These are phyloP conservation scores for Balearica regulorum DNA, from an alignment of 2,797 vertebrate species.

Conservation along the genomic window DNA sequence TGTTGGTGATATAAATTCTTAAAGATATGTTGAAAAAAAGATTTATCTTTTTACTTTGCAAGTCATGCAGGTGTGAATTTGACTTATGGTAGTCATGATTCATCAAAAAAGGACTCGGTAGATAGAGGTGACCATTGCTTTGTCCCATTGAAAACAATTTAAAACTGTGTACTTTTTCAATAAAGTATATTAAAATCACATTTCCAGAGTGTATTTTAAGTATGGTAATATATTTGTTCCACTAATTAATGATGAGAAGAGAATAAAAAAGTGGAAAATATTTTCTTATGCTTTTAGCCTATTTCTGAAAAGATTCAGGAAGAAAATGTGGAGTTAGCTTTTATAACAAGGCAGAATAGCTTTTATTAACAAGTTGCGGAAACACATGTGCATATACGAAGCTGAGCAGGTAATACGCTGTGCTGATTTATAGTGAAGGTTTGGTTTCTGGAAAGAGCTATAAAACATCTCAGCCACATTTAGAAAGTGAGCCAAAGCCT, in stretches of 20 bases:
- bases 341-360: not conserved
- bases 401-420: not conserved
- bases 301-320: not conserved
- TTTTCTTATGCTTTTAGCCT: slow-evolving; percentile 5
- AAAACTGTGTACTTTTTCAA: slow-evolving; percentile 97
- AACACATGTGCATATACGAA: not conserved
- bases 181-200: slow-evolving; percentile 89
- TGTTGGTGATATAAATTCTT: slow-evolving; percentile 83
- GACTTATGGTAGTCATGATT: slow-evolving; percentile 71
- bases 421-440: not conserved
- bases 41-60: slow-evolving; percentile 76
- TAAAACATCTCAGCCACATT: not conserved
- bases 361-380: not conserved
- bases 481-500: not conserved
- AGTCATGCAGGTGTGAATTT: slow-evolving; percentile 76
- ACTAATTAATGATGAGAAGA: not conserved
- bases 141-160: slow-evolving; percentile 87
- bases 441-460: not conserved
- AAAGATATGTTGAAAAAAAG: slow-evolving; percentile 76
- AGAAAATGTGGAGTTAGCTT: not conserved
- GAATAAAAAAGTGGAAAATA: slow-evolving; percentile 8
- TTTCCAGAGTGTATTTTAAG: slow-evolving; percentile 59
- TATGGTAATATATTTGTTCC: not conserved
- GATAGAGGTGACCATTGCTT: slow-evolving; percentile 78
- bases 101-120: slow-evolving; percentile 73